phyloP scores from a whole-genome alignment of 2,113 vertebrate genomes.

The Lynx canadensis region DNA sequence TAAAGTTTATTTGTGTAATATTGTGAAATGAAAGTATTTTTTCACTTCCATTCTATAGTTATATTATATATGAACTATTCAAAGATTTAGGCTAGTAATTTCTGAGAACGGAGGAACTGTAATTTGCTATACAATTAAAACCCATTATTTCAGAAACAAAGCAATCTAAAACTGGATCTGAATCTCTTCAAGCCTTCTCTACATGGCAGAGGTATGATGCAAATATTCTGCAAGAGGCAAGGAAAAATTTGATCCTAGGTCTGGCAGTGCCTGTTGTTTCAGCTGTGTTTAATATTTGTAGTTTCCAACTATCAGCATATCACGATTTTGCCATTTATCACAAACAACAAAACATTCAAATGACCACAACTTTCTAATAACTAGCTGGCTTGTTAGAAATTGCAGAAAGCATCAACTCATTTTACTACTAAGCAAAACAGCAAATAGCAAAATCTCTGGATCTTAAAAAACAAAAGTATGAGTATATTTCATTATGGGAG shows the following conservation, averaged over 20 bases:
- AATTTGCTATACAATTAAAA: not conserved
- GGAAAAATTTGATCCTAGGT: not conserved
- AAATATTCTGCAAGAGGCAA: not conserved
- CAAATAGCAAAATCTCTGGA: not conserved
- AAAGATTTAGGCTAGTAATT: not conserved
- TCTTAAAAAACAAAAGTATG: not conserved
- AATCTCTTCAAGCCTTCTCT: not conserved
- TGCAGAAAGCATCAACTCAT: not conserved
- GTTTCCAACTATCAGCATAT: not conserved
- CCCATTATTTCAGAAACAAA: not conserved
- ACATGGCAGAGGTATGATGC: not conserved
- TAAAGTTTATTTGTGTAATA: not conserved
- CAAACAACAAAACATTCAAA: not conserved
- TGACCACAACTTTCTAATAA: not conserved
- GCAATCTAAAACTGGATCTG: not conserved
- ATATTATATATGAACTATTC: not conserved
- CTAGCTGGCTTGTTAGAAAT: not conserved
- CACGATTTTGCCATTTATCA: not conserved
- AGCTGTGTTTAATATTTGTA: not conserved
- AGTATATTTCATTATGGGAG: not conserved
- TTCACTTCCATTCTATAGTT: not conserved
- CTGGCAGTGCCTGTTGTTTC: not conserved
- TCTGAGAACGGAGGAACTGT: not conserved
- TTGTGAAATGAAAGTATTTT: conserved; percentile 10
- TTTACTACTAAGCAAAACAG: not conserved